Conservation (phyloP, 2,113 vertebrate species). For the Rhinopithecus roxellana region DNA sequence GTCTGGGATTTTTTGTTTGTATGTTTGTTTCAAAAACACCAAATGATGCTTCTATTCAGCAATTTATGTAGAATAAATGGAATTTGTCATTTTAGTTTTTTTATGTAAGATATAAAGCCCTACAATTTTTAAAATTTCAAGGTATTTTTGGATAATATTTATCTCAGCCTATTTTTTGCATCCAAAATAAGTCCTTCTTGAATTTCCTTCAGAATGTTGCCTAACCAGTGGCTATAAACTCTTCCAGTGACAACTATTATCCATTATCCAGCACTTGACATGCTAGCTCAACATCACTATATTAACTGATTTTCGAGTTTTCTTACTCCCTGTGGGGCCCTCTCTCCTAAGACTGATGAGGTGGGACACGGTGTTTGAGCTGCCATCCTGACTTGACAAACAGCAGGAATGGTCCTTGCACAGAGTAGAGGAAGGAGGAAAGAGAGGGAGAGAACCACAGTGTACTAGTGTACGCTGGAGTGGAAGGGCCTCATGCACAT, state of each 20-base stretch:
- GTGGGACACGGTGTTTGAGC: slow-evolving; percentile 41
- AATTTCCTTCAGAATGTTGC: slow-evolving; percentile 56
- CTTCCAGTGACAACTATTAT: slow-evolving; percentile 67
- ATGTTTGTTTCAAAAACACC: not conserved
- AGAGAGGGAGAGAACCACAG: not conserved
- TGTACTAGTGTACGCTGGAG: not conserved
- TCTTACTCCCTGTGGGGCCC: slow-evolving; percentile 48
- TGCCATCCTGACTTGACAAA: slow-evolving; percentile 47
- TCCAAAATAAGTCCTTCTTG: not conserved
- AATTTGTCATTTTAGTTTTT: slow-evolving; percentile 8
- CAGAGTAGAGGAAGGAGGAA: not conserved
- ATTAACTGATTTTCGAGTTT: slow-evolving; percentile 66
- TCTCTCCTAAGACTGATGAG: slow-evolving; percentile 72
- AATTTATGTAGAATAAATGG: not conserved
- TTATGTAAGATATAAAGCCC: not conserved
- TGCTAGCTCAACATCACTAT: slow-evolving; percentile 59
- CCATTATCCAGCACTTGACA: slow-evolving; percentile 63
- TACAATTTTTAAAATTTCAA: not conserved
- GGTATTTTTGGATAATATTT: not conserved
- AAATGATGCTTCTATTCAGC: not conserved
- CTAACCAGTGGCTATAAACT: slow-evolving; percentile 63
- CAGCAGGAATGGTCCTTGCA: not conserved
- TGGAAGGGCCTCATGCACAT: not conserved
- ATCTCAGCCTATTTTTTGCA: not conserved
- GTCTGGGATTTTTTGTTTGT: not conserved